Conservation (phyloP, 1,140 invertebrate species). For the Temnothorax nylanderi region DNA sequence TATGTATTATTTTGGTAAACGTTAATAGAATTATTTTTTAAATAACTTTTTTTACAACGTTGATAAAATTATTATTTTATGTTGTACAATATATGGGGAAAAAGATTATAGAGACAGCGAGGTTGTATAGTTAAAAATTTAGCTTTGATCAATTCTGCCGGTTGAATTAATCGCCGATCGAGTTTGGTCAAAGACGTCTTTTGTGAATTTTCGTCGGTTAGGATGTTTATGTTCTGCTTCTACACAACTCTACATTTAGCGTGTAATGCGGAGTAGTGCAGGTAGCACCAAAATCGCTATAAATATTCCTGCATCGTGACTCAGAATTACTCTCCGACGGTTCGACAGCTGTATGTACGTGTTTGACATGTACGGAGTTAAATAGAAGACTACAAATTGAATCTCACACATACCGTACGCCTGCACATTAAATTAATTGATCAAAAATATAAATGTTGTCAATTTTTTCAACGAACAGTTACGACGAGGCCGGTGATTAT, state of each 20-base stretch:
- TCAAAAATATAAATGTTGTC: background rate
- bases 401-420: background rate
- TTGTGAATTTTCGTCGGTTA: background rate
- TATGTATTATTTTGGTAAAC: background rate
- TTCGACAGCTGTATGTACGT: background rate
- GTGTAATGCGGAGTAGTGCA: background rate
- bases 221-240: background rate
- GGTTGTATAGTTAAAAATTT: background rate
- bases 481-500: background rate
- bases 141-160: background rate
- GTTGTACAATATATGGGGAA: background rate
- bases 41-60: background rate
- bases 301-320: constrained; percentile 32
- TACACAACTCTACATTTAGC: background rate
- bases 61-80: background rate
- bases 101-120: background rate
- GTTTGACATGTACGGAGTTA: background rate
- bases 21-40: background rate
- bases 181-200: background rate
- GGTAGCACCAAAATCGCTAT: constrained; percentile 22
- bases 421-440: background rate
- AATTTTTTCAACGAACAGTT: background rate
- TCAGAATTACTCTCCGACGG: constrained; percentile 2
- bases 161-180: background rate
- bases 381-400: background rate